Conservation (phyloP, 2,888 invertebrate genomes). For the Heliothis peltigera region DNA sequence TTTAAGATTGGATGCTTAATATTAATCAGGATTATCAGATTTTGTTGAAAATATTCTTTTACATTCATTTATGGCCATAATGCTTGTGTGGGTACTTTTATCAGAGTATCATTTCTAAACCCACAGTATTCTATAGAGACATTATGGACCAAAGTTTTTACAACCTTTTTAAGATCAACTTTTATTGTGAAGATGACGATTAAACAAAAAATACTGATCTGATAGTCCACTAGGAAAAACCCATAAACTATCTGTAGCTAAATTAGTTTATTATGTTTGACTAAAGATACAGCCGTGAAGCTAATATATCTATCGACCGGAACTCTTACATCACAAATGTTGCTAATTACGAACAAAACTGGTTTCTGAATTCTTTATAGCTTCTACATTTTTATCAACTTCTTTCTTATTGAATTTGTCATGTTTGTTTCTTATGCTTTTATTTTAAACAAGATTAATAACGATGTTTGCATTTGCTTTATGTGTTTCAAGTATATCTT, state of each 20-base stretch:
- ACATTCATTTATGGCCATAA: too few relatives aligned
- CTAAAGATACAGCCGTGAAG: constrained; percentile 1
- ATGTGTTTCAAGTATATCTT: neutral
- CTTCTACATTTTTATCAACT: constrained; percentile 25
- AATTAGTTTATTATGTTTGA: constrained; percentile 6
- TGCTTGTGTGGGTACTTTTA: too few relatives aligned
- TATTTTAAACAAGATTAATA: neutral
- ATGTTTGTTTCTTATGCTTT: neutral
- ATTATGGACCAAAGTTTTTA: too few relatives aligned
- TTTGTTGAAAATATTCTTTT: too few relatives aligned
- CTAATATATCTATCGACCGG: constrained; percentile 17
- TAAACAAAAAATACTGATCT: neutral
- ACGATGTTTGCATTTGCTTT: neutral
- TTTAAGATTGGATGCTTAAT: too few relatives aligned
- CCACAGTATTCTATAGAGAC: too few relatives aligned
- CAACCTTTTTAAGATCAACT: too few relatives aligned
- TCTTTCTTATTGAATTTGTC: constrained; percentile 3
- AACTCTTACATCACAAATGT: constrained; percentile 29
- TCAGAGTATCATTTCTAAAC: too few relatives aligned
- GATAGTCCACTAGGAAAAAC: neutral
- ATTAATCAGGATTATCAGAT: too few relatives aligned
- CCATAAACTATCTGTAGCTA: neutral
- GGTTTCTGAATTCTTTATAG: constrained; percentile 7
- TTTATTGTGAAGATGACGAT: neutral
- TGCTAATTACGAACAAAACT: constrained; percentile 18